Base-by-base conservation (phyloP, 2,113 vertebrate species). In the Nerophis ophidion region DNA sequence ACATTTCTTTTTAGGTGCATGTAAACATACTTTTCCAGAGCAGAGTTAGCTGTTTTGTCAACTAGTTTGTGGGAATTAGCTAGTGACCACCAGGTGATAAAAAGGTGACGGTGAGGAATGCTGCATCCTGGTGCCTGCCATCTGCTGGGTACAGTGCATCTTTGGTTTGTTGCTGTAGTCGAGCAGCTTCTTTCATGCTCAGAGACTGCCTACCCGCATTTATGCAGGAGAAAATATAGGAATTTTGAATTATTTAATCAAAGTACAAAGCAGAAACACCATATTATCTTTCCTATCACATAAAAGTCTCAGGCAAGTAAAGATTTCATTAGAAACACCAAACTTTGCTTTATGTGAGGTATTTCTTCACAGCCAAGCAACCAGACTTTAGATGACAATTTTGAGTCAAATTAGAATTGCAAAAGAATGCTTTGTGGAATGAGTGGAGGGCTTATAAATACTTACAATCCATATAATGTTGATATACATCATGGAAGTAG, bases 71-170 rank as follows among this genome's bases (percentile, higher is more conserved):
- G 45, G 36, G 61, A 68, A 65, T 72, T 63, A 77, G 72, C 62
- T 38, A 66, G 64, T 80, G 80, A 75, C 82, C 79, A 81, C 48
- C 62, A 85, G 74, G 78, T 79, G 84, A 79, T 84, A 76, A 85
- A 79, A 81, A 76, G 82, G 80, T 83, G 78, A 75, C 14, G 4
- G 61, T 35, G 71, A 76, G 60, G 69, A 69, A 70, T 55, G 51
- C 66, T 74, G 26, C 61, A 48, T 70, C 71, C 76, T 33, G 66
- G 17, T 58, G 76, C 59, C 5, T n/a, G 68, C 81, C 84, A 71
- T 82, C 82, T 84, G 82, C 48, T 52, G 58, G 48, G 54, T 62
- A 62, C 19, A 60, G 57, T 16, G 33, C 69, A 59, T 64, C 45
- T 61, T 60, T 62, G 63, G 19, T 58, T 56, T 35, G 15, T 42